Evolutionary conservation across 2,113 vertebrate species (phyloP), one percentile per base, ranked within the genome.

Genomic region (Engraulis encrasicolus): DNA sequence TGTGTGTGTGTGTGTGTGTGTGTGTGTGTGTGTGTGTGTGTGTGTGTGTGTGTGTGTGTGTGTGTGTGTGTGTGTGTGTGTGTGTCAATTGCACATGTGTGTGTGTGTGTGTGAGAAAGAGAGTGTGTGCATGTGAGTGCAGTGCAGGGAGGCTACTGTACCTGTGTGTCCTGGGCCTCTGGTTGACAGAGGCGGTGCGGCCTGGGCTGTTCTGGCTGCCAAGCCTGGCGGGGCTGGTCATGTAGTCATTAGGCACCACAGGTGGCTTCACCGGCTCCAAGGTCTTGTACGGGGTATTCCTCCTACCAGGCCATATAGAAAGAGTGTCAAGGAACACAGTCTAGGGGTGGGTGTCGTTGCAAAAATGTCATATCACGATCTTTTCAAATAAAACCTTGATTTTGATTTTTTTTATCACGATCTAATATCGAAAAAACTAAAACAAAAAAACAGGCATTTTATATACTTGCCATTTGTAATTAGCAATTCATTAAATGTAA

Each of bases 141-240:
- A n/a, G n/a, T n/a, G n/a, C n/a, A n/a, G n/a, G 66, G 54, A 45
- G 31, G 17, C 36, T 49, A n/a, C n/a, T n/a, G n/a, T 95, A 99
- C 98, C 98, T 99, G 96, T 99, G 98, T 88, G 98, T 99, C 92
- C 98, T 92, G 85, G 98, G 98, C 92, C 98, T 98, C 96, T 99
- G 98, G 92, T 95, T 99, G 94, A 99, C 96, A 0, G 98, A 99
- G 50, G 98, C 98, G 0, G 97, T 99, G 93, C 98, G 97, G 85
- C 96, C 97, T 0, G 98, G 98, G 90, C 98, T 99, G 90, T 99
- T 97, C 91, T 99, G 98, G 89, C 95, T 97, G 86, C 97, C 96
- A 84, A 98, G 95, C 50, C 98, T 94, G 37, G 97, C 98, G 50
- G 98, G 98, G 93, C 98, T 99, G n/a, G 98, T 99, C 98, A 99